These are phyloP conservation scores for Ichneumoninae sp. DNA, from an alignment of 2,888 invertebrate genomes.

Conservation along the genomic window DNA sequence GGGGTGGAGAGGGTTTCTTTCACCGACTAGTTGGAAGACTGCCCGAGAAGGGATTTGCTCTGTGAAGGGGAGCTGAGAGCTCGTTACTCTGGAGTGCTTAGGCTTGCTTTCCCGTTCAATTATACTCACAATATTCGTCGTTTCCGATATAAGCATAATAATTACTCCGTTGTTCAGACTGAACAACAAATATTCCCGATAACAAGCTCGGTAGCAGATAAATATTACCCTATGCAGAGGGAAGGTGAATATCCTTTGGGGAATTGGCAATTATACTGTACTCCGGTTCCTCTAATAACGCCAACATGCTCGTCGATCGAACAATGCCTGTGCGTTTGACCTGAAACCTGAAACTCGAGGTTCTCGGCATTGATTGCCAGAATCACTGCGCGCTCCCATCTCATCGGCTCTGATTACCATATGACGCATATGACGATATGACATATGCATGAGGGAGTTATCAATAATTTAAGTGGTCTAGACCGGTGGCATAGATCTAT, in stretches of 20 bases:
- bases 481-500: neutral
- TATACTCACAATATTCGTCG: neutral
- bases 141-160: neutral
- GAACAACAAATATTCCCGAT: neutral
- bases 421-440: neutral
- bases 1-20: constrained; percentile 30
- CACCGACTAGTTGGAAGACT: constrained; percentile 33
- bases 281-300: neutral
- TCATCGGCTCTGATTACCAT: neutral
- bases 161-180: neutral
- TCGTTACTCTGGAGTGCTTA: neutral
- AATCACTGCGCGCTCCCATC: neutral
- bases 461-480: neutral
- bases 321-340: constrained; percentile 1
- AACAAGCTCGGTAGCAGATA: neutral
- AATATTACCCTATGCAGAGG: neutral
- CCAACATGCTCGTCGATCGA: neutral
- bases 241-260: neutral
- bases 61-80: neutral
- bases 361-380: neutral
- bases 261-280: neutral
- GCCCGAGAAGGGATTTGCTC: constrained; percentile 4
- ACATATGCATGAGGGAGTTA: neutral
- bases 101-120: neutral
- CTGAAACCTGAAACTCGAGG: constrained; percentile 3